A percentile compares a stretch with the other conserved stretches of the same genome.
phyloP scores from a whole-genome alignment of 2,888 invertebrate species.

The Heliconius hortense region DNA sequence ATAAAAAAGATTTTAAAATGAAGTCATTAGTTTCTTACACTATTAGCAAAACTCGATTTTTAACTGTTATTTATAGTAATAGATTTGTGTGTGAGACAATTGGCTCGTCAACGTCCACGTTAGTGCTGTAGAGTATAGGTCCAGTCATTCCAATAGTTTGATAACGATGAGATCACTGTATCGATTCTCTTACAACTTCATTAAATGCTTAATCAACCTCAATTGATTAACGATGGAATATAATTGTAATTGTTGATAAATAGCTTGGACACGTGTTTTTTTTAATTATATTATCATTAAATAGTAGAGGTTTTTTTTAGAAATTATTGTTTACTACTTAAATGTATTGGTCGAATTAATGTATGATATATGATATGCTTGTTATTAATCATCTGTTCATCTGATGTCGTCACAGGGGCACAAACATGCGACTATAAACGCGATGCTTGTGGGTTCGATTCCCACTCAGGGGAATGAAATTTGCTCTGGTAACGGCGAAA shows the following conservation, averaged over 20 bases:
- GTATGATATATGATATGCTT: too few relatives aligned
- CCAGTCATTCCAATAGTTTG: conserved; percentile 11
- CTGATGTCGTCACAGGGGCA: too few relatives aligned
- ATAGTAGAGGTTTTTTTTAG: background rate
- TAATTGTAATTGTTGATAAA: background rate
- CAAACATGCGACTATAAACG: too few relatives aligned
- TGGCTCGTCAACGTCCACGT: background rate
- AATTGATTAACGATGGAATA: conserved; percentile 12
- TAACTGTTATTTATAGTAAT: conserved; percentile 13
- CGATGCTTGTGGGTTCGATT: too few relatives aligned
- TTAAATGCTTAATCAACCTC: conserved; percentile 12
- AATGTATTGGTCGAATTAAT: too few relatives aligned
- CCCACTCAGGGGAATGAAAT: too few relatives aligned
- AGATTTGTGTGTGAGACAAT: conserved; percentile 1
- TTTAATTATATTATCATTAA: conserved; percentile 4
- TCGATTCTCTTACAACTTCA: conserved; percentile 18
- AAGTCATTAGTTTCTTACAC: background rate
- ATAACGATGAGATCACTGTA: conserved; percentile 18
- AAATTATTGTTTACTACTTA: too few relatives aligned
- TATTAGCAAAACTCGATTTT: conserved; percentile 3
- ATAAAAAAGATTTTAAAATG: background rate
- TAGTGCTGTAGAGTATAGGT: background rate
- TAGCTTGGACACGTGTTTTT: background rate
- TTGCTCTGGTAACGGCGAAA: too few relatives aligned
- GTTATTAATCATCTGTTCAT: too few relatives aligned